A percentile compares a stretch with the other conserved stretches of the same genome.
phyloP scores from a whole-genome alignment of 2,888 invertebrate genomes.

The Leucania comma region DNA sequence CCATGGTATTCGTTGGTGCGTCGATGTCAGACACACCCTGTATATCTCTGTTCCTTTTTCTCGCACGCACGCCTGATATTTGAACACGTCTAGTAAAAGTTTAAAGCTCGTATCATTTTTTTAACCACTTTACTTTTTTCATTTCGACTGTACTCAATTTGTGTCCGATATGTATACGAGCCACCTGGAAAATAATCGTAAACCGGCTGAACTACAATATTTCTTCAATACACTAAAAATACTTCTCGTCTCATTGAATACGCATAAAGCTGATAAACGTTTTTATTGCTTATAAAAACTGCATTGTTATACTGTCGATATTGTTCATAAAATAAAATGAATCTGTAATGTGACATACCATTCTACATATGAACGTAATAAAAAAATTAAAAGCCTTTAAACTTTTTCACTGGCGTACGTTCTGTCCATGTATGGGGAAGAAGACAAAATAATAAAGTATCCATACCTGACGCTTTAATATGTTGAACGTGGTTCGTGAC shows the following conservation, averaged over 20 bases:
- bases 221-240: conserved; percentile 25
- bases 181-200: neutral
- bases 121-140: neutral
- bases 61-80: no score
- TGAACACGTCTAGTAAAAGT: no score
- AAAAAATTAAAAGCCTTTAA: conserved; percentile 10
- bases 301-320: conserved; percentile 24
- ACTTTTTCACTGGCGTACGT: neutral
- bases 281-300: conserved; percentile 44
- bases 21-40: no score
- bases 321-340: conserved; percentile 27
- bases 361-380: neutral
- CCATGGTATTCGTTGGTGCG: no score
- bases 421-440: conserved; percentile 13
- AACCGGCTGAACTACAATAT: neutral
- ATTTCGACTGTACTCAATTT: neutral
- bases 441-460: conserved; percentile 9
- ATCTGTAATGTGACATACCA: conserved; percentile 1
- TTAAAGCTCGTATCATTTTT: no score
- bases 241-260: conserved; percentile 28
- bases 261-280: conserved; percentile 33
- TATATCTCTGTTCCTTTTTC: no score
- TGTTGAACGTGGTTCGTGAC: neutral
- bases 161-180: neutral
- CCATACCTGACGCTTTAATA: neutral